Evolutionary conservation across 2,113 vertebrate species (phyloP).

Genomic region (Marmota flaviventris): DNA sequence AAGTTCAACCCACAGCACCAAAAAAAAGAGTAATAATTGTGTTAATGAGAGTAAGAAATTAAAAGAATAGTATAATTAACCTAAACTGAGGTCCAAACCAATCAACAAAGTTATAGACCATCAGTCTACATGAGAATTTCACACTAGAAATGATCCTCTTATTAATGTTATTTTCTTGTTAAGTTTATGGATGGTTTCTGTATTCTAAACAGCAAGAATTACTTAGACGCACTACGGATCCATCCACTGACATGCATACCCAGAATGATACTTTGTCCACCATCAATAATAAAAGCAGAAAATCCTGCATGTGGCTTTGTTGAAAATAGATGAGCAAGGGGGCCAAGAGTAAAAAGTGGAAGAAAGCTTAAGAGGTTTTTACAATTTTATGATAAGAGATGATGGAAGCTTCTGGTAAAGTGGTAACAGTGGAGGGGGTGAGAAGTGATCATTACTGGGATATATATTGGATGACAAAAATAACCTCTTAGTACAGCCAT

Average conservation of each 20-base stretch:
- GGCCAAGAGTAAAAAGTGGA: background rate
- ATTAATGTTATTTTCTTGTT: background rate
- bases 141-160: background rate
- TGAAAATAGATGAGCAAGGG: background rate
- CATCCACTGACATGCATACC: background rate
- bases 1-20: no score
- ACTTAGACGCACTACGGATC: background rate
- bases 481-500: background rate
- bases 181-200: background rate
- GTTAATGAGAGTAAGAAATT: background rate
- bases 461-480: background rate
- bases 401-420: background rate
- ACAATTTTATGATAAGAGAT: background rate
- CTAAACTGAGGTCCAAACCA: background rate
- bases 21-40: background rate
- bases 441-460: background rate
- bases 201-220: background rate
- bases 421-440: background rate
- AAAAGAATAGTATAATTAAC: background rate
- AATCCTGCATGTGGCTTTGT: background rate
- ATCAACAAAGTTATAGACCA: background rate
- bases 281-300: background rate
- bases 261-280: background rate
- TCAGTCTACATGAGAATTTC: background rate
- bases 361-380: background rate